Conservation (phyloP, 2,888 invertebrate species). For the Amphipoea lucens region DNA sequence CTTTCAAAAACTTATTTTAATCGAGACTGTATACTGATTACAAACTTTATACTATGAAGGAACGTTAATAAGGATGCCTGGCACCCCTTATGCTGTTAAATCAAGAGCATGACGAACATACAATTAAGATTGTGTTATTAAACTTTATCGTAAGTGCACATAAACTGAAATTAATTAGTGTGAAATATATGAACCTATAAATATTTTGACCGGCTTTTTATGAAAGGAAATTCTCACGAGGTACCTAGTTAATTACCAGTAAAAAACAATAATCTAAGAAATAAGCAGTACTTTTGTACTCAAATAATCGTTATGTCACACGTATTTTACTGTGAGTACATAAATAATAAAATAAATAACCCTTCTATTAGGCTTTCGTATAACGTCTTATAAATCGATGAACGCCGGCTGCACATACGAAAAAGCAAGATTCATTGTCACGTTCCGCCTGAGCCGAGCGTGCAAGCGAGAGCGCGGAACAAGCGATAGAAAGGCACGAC, state of each 20-base stretch:
- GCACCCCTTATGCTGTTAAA: conserved; percentile 23
- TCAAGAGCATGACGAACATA: conserved; percentile 49
- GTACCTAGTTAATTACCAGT: background rate
- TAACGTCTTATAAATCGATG: too few relatives aligned
- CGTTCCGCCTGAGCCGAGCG: too few relatives aligned
- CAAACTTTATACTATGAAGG: too few relatives aligned
- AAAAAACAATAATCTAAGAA: background rate
- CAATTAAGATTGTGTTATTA: conserved; percentile 32
- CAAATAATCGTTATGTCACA: too few relatives aligned
- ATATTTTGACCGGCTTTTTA: background rate
- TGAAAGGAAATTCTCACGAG: background rate
- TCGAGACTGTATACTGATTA: too few relatives aligned
- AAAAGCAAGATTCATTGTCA: too few relatives aligned
- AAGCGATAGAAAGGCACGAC: too few relatives aligned
- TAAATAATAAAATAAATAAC: too few relatives aligned
- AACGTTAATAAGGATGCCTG: background rate
- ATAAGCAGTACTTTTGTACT: background rate
- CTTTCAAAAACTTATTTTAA: too few relatives aligned
- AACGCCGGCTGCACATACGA: too few relatives aligned
- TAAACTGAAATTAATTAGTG: conserved; percentile 31
- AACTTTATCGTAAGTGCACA: conserved; percentile 7
- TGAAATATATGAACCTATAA: conserved; percentile 8
- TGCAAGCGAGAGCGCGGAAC: too few relatives aligned
- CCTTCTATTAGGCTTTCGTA: background rate
- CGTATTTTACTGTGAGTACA: too few relatives aligned